phyloP scores from a whole-genome alignment of 2,113 vertebrate genomes.

The Sphaerodactylus townsendi region DNA sequence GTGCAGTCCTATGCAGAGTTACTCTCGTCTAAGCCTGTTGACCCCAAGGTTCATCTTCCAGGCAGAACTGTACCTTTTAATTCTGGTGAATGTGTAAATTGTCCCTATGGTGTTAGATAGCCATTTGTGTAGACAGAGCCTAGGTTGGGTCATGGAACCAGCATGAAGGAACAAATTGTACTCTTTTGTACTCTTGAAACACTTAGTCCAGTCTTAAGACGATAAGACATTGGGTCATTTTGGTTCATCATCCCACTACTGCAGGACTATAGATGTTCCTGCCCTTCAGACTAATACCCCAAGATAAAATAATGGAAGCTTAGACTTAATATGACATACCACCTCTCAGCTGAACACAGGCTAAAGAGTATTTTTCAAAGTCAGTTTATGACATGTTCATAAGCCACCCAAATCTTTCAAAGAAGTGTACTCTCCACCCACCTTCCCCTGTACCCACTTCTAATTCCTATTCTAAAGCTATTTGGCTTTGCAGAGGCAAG shows the following conservation, averaged over 20 bases:
- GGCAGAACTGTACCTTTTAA: too few relatives aligned
- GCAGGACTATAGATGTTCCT: constrained; percentile 49
- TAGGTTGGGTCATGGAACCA: not conserved
- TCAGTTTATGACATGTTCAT: constrained; percentile 48
- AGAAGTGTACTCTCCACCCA: constrained; percentile 55
- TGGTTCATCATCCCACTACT: constrained; percentile 58
- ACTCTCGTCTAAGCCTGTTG: too few relatives aligned
- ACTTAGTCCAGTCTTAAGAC: constrained; percentile 18
- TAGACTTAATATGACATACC: constrained; percentile 47
- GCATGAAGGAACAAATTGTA: constrained; percentile 2
- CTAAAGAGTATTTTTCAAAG: constrained; percentile 56
- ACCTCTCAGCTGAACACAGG: constrained; percentile 59
- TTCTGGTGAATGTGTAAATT: not conserved
- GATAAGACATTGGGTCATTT: constrained; percentile 29
- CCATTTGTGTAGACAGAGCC: not conserved
- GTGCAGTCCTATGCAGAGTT: too few relatives aligned
- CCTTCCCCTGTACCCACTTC: constrained; percentile 37
- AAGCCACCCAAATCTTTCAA: constrained; percentile 54
- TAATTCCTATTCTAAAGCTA: constrained; percentile 64
- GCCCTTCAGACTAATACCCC: constrained; percentile 49
- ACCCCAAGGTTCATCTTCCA: too few relatives aligned
- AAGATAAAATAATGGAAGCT: constrained; percentile 49
- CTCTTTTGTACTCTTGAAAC: constrained; percentile 11
- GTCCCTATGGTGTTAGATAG: not conserved
- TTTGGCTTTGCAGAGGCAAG: constrained; percentile 54